These are phyloP conservation scores for Chelon labrosus DNA, from an alignment of 2,797 vertebrate genomes.

Conservation along the genomic window DNA sequence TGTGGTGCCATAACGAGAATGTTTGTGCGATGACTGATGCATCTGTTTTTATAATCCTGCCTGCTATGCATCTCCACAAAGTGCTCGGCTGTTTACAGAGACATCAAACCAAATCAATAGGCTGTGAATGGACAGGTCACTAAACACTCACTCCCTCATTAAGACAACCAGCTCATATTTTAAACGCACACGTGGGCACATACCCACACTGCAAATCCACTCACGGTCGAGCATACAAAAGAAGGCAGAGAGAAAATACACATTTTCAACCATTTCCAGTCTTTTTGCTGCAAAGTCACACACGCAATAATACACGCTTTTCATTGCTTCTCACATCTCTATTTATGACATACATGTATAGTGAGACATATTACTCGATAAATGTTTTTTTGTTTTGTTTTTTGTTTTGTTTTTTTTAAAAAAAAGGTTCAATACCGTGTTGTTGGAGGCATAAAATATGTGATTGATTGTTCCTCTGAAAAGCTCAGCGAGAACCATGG, in stretches of 20 bases:
- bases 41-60: conserved; percentile 53
- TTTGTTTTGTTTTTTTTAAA: too few species aligned
- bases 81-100: conserved; percentile 59
- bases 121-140: conserved; percentile 75
- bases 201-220: conserved; percentile 30
- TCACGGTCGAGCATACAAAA: conserved; percentile 14
- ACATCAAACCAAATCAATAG: conserved; percentile 77
- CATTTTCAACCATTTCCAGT: conserved; percentile 1
- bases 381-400: conserved; percentile 9
- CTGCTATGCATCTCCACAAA: conserved; percentile 66
- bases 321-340: conserved; percentile 14
- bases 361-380: conserved; percentile 47
- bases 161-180: conserved; percentile 68
- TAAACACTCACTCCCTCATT: conserved; percentile 72
- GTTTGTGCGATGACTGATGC: conserved; percentile 63
- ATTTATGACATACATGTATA: conserved; percentile 2
- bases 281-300: conserved; percentile 35
- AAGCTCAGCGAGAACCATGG: conserved; percentile 30
- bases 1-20: conserved; percentile 56
- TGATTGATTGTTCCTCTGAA: conserved; percentile 42
- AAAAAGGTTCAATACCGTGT: conserved; percentile 32
- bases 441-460: conserved; percentile 41
- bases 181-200: conserved; percentile 39
- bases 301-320: conserved; percentile 33
- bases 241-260: conserved; percentile 8